A percentile compares a stretch with the other conserved stretches of the same genome.
These are phyloP conservation scores for Sebastolobus alascanus DNA, from an alignment of 2,797 vertebrate genomes.

Conservation along the genomic window DNA sequence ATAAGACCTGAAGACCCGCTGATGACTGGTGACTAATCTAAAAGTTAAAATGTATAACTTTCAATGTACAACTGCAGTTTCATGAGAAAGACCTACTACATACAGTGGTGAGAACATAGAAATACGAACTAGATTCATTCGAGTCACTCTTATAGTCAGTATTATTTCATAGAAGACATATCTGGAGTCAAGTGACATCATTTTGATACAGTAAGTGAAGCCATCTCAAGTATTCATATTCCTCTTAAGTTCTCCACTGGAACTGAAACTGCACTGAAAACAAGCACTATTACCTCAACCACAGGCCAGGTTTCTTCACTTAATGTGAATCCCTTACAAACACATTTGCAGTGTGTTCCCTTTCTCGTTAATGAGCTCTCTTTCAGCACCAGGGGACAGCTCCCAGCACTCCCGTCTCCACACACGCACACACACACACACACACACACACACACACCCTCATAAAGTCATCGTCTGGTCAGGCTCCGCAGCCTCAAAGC, in stretches of 20 bases:
- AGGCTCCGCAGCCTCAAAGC: slow-evolving; percentile 45
- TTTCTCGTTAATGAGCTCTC: slow-evolving; percentile 62
- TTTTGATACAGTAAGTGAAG: background rate
- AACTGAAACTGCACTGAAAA: background rate
- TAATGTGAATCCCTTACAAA: slow-evolving; percentile 10
- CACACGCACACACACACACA: background rate
- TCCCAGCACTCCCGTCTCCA: slow-evolving; percentile 5
- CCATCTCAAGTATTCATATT: background rate
- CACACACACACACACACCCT: background rate
- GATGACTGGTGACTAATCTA: too few relatives aligned
- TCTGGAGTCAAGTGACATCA: background rate
- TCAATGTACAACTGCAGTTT: too few relatives aligned
- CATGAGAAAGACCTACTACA: background rate
- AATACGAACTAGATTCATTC: background rate
- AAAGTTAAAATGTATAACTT: too few relatives aligned
- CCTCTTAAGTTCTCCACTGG: background rate
- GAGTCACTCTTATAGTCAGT: too few relatives aligned
- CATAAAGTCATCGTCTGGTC: slow-evolving; percentile 45
- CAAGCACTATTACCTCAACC: background rate
- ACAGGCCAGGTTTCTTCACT: slow-evolving; percentile 2
- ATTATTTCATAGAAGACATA: background rate
- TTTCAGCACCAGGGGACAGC: slow-evolving; percentile 68
- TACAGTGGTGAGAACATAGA: background rate
- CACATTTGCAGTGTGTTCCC: slow-evolving; percentile 24
- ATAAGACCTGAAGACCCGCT: too few relatives aligned